A percentile compares a stretch with the other conserved stretches of the same genome.
Conservation (phyloP, 1,140 invertebrate genomes). For the Drosophila melanogaster region Release_6_plus_ISO1_MT NT_037436.4:21968501-21969000, state of each 20-base stretch:
- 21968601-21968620: constrained; percentile 95
- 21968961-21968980: constrained; percentile 88
- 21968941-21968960: constrained; percentile 90
- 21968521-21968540: constrained; percentile 90
- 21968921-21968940: constrained; percentile 90
- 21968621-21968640: constrained; percentile 95
- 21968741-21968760: constrained; percentile 87
- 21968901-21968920: constrained; percentile 92
- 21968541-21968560: constrained; percentile 95
- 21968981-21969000: constrained; percentile 84
- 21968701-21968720: constrained; percentile 89
- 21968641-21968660: constrained; percentile 58
- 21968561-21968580: constrained; percentile 97
- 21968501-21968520: constrained; percentile 94
- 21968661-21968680: constrained; percentile 15
- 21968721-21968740: constrained; percentile 87
- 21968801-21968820: constrained; percentile 87
- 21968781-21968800: constrained; percentile 90
- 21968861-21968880: constrained; percentile 92
- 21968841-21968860: constrained; percentile 89
- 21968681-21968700: constrained; percentile 86
- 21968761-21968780: constrained; percentile 91
- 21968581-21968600: constrained; percentile 95
- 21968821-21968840: constrained; percentile 86
- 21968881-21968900: constrained; percentile 93